Evolutionary conservation across 2,888 invertebrate species (phyloP).

Genomic region (Sinotaia quadrata): DNA sequence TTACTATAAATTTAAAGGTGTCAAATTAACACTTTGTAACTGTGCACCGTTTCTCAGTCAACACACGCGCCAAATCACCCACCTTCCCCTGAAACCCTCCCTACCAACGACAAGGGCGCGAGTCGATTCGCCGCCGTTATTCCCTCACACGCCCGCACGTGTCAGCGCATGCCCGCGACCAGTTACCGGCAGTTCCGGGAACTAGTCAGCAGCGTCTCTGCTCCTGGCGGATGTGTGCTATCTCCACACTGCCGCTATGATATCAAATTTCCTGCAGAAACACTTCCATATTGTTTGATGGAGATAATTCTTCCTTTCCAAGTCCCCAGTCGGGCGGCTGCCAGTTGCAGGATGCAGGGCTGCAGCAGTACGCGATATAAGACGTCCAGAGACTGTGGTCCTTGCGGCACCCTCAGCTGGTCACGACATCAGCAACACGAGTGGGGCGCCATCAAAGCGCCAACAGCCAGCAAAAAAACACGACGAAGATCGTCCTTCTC

Average conservation of each 20-base stretch:
- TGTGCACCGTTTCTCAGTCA: conserved; percentile 24
- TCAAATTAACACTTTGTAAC: conserved; percentile 23
- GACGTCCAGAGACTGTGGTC: too few relatives aligned
- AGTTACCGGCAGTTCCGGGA: conserved; percentile 32
- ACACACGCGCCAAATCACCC: neutral
- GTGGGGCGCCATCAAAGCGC: neutral
- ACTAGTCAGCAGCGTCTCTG: conserved; percentile 25
- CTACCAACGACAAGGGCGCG: conserved; percentile 14
- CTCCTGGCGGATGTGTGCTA: conserved; percentile 36
- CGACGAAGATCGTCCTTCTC: neutral
- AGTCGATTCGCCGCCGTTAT: conserved; percentile 30
- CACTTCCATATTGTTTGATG: conserved; percentile 36
- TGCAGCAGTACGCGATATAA: too few relatives aligned
- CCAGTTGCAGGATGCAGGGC: conserved; percentile 1
- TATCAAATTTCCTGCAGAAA: conserved; percentile 39
- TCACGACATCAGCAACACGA: too few relatives aligned
- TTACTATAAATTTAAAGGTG: neutral
- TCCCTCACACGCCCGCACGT: conserved; percentile 39
- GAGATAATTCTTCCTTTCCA: conserved; percentile 29
- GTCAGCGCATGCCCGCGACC: conserved; percentile 33
- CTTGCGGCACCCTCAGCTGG: too few relatives aligned
- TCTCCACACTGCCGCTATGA: conserved; percentile 32
- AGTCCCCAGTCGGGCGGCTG: neutral
- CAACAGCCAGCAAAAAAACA: neutral
- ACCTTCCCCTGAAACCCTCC: conserved; percentile 2